Percentiles rank a stretch among this genome's conserved stretches.
These are phyloP conservation scores for Amphibalanus amphitrite DNA, from an alignment of 1,140 invertebrate species.

Conservation along the genomic window DNA sequence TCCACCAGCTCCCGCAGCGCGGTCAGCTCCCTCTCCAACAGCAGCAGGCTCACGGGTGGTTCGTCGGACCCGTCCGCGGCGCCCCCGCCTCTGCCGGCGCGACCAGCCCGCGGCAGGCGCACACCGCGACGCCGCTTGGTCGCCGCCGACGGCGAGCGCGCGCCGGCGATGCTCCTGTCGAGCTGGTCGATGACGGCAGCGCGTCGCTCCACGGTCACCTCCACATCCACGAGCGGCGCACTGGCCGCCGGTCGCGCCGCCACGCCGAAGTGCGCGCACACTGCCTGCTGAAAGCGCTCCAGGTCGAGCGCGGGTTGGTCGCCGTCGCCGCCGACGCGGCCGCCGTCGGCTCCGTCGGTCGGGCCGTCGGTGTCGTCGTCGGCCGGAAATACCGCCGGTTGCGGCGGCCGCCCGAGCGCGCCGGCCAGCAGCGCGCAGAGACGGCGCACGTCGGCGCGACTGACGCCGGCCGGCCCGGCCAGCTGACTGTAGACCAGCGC, in stretches of 20 bases:
- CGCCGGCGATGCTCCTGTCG: background rate
- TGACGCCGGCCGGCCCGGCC: background rate
- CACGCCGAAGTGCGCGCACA: background rate
- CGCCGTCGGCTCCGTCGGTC: background rate
- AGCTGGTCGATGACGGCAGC: background rate
- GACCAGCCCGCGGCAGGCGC: too few species aligned
- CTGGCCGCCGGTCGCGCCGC: background rate
- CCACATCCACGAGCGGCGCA: background rate
- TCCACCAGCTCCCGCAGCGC: background rate
- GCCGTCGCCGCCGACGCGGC: background rate
- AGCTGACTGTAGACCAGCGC: background rate
- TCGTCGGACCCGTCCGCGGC: too few species aligned
- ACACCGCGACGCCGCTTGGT: background rate
- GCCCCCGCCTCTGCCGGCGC: too few species aligned
- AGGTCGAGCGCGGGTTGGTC: background rate
- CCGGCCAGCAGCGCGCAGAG: background rate
- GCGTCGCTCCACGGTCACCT: background rate
- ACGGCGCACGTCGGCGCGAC: background rate
- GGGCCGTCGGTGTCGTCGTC: background rate
- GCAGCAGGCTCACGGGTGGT: background rate
- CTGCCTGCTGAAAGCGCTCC: background rate
- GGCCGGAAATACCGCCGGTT: background rate
- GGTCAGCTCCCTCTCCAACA: background rate
- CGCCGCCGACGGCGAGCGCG: too few species aligned
- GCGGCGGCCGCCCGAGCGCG: too few species aligned